phyloP scores from a whole-genome alignment of 2,797 vertebrate species.

The Anguilla megastoma region DNA sequence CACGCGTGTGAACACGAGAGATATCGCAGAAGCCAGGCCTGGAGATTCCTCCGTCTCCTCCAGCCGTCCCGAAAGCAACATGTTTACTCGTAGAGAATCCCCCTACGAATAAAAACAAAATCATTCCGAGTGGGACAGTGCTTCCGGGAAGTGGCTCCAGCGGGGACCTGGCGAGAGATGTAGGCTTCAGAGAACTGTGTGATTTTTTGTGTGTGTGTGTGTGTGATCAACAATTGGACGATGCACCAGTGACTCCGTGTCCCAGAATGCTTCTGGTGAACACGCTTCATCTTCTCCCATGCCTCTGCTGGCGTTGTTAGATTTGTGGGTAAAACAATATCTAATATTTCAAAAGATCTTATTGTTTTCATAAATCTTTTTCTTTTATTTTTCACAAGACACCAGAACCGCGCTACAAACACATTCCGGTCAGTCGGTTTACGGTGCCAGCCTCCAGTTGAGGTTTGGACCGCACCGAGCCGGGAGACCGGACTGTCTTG shows the following conservation, averaged over 20 bases:
- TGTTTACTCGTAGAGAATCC: neutral
- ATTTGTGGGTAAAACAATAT: neutral
- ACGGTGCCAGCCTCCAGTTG: neutral
- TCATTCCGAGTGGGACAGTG: neutral
- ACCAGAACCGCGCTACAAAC: neutral
- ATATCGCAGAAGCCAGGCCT: neutral
- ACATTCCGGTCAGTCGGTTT: neutral
- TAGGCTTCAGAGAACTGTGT: too few relatives aligned
- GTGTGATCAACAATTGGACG: neutral
- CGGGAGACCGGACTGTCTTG: slow-evolving; percentile 4
- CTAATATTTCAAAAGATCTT: neutral
- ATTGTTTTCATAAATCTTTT: neutral
- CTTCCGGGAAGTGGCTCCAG: neutral
- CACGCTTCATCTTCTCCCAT: neutral
- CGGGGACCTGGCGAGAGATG: too few relatives aligned
- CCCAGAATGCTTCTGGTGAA: neutral
- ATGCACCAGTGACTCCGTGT: neutral
- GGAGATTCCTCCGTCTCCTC: neutral
- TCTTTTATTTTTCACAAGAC: neutral
- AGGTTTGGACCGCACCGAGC: slow-evolving; percentile 5
- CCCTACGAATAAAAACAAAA: neutral
- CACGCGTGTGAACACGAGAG: neutral
- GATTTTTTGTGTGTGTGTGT: too few relatives aligned
- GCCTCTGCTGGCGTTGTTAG: neutral
- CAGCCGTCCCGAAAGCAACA: neutral